Evolutionary conservation across 2,888 invertebrate species (phyloP), one percentile per base, ranked within the genome.

Genomic region (Nemurella pictetii): DNA sequence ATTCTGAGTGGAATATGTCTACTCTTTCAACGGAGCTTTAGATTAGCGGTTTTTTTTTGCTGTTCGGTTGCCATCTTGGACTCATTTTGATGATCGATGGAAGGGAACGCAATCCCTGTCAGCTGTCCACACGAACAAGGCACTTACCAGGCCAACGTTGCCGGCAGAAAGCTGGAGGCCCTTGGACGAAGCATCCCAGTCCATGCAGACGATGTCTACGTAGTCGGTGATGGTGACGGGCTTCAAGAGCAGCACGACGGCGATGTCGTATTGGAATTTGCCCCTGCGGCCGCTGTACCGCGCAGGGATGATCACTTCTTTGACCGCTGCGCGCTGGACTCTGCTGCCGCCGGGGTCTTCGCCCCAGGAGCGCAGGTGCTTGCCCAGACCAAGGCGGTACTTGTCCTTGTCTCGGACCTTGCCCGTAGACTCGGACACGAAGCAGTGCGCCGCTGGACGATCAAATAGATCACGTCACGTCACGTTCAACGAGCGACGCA

Each of bases 131-230:
- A n/a, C n/a, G n/a, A n/a, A n/a, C n/a, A n/a, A 4, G 5, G 4
- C 5, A 15, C 75, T 75, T 75, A 75, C 75, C 75, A 28, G 9
- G 9, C 75, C 75, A 28, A 27, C 28, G 2, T 27, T 4, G 26
- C 75, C 75, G 4, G 9, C 26, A 0, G 28, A n/a, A 7, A 75
- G 75, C 7, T 75, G 75, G 25, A 28, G 2, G 20, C 26, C n/a
- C 75, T 75, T 28, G 75, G 28, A 5, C 26, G 26, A 26, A 26
- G 25, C n/a, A 4, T 75, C 27, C 75, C 75, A 75, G 75, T 75
- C 75, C 75, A 75, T 75, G 75, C 75, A 75, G 75, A 75, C 26
- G 75, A 75, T 28, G 75, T 75, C 28, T n/a, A 75, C 28, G 27
- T 75, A 75, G 25, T 75, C 7, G 9, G 75, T 75, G 1, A 75